Base-by-base conservation (phyloP, 2,888 invertebrate species). In the Temnothorax ravouxi region DNA sequence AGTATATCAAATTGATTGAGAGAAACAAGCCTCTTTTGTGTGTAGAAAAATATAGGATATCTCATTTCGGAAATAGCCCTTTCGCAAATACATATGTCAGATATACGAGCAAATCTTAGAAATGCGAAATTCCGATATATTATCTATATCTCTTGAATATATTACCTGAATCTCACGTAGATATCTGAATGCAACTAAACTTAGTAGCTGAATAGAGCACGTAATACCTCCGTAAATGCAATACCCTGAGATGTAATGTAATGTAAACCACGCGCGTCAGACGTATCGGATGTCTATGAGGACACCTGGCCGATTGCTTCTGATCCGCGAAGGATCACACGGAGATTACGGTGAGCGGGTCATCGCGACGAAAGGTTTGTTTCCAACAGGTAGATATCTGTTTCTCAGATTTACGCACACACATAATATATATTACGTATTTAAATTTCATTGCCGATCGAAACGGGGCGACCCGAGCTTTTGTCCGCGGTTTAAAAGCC, bases 391-490 rank as follows among this genome's bases (percentile, higher is more conserved):
- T 86, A 88, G n/a, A 59, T 59, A 59, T n/a, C n/a, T 18, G 38
- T 59, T 50, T n/a, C 11, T 21, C 85, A 87, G 88, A 89, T 91
- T 88, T 88, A 88, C 88, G 87, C 1, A 13, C 87, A 74, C 86
- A 87, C 83, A 87, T 54, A 52, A 54, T 21, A 9, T 54, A 54
- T 54, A 21, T 54, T 54, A 54, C 52, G 9, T 54, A 54, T 54
- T 91, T 91, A 88, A 91, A 91, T 91, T 91, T 86, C 81, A 88
- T 90, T 87, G 85, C 84, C 79, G 86, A 88, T 86, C 83, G 84
- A 86, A 86, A 38, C 47, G 21, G 8, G 34, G 54, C 69, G 67
- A 75, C 75, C 76, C 67, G 75, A 69, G 83, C 88, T 89, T 91
- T 91, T 91, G 89, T 91, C 87, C 88, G 82, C 64, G 88, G 84